A percentile compares a stretch with the other conserved stretches of the same genome.
phyloP scores from a whole-genome alignment of 2,888 invertebrate species.

The Rhimphoctona megacephalus region DNA sequence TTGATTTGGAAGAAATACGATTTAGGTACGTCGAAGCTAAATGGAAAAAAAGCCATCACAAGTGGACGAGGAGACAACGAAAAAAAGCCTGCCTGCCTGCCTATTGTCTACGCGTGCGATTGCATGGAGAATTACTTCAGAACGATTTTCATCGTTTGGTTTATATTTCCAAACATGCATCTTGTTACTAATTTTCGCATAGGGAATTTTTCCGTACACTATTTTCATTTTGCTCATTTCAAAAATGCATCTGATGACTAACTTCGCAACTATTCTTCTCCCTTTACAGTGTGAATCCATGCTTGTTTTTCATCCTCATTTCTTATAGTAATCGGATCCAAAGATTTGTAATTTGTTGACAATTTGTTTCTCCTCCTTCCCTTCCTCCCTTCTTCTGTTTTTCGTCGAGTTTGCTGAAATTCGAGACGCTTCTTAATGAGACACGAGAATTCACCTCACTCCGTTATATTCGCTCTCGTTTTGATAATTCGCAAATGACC shows the following conservation, averaged over 20 bases:
- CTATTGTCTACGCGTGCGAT: conserved; percentile 75
- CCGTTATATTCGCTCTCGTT: neutral
- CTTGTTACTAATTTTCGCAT: conserved; percentile 52
- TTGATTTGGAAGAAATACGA: conserved; percentile 99
- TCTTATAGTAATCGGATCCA: conserved; percentile 57
- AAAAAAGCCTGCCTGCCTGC: conserved; percentile 72
- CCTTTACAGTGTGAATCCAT: conserved; percentile 32
- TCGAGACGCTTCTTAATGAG: neutral
- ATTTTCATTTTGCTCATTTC: conserved; percentile 68
- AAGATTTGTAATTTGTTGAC: conserved; percentile 34
- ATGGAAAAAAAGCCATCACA: conserved; percentile 57
- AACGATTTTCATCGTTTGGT: conserved; percentile 48
- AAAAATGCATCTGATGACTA: conserved; percentile 64
- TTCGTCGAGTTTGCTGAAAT: conserved; percentile 48
- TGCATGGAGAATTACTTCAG: conserved; percentile 69
- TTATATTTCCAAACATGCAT: neutral
- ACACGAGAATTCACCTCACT: conserved; percentile 9
- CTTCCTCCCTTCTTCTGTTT: neutral
- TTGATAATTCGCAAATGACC: neutral
- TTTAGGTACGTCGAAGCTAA: conserved; percentile 93
- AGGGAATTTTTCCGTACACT: conserved; percentile 19
- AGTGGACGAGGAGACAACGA: conserved; percentile 56
- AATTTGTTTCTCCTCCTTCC: conserved; percentile 37
- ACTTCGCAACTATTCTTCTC: conserved; percentile 47
- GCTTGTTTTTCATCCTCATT: conserved; percentile 37